These are phyloP conservation scores for Erpobdella octoculata DNA, from an alignment of 2,888 invertebrate species.

Conservation along the genomic window DNA sequence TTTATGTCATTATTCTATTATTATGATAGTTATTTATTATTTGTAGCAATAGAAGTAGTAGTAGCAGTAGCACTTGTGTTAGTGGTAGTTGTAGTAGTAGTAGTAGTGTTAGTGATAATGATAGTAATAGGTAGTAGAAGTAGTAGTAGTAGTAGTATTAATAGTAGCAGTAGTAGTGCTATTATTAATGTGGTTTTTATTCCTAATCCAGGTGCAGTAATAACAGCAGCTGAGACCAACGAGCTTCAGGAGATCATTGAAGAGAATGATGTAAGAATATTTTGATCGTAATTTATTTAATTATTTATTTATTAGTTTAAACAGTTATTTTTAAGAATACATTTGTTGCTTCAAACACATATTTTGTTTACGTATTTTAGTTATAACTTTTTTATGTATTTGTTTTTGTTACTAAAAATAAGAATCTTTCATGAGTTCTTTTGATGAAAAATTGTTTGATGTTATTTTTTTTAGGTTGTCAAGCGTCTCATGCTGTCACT, in stretches of 20 bases:
- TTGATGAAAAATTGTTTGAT: neutral
- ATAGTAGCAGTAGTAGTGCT: neutral
- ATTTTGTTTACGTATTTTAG: neutral
- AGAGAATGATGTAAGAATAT: slow-evolving; percentile 74
- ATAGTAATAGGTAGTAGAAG: no score
- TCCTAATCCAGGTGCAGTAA: slow-evolving; percentile 61
- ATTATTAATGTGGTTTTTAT: neutral
- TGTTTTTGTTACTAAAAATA: neutral
- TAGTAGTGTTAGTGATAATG: no score
- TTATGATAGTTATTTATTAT: no score
- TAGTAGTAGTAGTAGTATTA: neutral
- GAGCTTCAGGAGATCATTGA: slow-evolving; percentile 86
- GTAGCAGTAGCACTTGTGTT: no score
- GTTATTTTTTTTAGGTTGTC: slow-evolving; percentile 66
- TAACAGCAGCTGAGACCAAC: slow-evolving; percentile 75
- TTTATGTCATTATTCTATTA: no score
- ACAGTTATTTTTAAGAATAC: neutral
- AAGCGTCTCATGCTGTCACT: slow-evolving; percentile 82
- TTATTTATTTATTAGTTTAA: neutral
- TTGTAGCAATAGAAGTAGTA: no score
- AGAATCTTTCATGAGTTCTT: neutral
- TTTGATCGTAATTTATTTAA: neutral
- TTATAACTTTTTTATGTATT: no score
- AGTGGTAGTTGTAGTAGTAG: no score
- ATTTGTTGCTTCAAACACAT: neutral